These are phyloP conservation scores for Xiphophorus couchianus DNA, from an alignment of 2,113 vertebrate species.

Conservation along the genomic window DNA sequence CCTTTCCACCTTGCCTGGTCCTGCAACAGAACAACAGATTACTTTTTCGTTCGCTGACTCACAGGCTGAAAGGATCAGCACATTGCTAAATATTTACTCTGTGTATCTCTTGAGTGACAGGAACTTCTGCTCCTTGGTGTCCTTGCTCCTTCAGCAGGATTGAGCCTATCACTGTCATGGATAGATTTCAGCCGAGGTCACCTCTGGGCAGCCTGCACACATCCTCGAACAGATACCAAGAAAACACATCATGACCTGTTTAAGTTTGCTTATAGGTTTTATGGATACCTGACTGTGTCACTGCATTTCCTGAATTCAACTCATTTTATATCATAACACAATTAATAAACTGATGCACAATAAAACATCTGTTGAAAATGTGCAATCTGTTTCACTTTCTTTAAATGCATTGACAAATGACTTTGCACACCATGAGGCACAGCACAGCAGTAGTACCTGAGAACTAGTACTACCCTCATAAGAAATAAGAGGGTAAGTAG, in stretches of 20 bases:
- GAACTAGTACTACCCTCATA: background rate
- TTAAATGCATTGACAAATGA: background rate
- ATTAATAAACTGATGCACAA: slow-evolving; percentile 62
- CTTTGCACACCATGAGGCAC: background rate
- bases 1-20: slow-evolving; percentile 8
- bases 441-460: background rate
- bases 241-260: slow-evolving; percentile 5
- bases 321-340: slow-evolving; percentile 49
- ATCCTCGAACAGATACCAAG: slow-evolving; percentile 18
- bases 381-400: background rate
- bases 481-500: background rate
- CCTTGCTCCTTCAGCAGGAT: slow-evolving; percentile 60
- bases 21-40: slow-evolving; percentile 39
- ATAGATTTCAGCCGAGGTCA: slow-evolving; percentile 54
- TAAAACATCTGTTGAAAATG: slow-evolving; percentile 32
- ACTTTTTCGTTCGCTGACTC: slow-evolving; percentile 25
- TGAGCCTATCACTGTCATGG: slow-evolving; percentile 61
- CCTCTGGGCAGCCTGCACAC: slow-evolving; percentile 29
- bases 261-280: slow-evolving; percentile 11
- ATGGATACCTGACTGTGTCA: slow-evolving; percentile 13
- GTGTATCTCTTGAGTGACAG: slow-evolving; percentile 69
- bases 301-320: slow-evolving; percentile 32
- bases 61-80: slow-evolving; percentile 64
- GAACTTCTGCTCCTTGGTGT: slow-evolving; percentile 70
- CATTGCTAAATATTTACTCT: slow-evolving; percentile 65